A percentile compares a stretch with the other conserved stretches of the same genome.
phyloP scores from a whole-genome alignment of 2,888 invertebrate genomes.

The Rhingia rostrata region DNA sequence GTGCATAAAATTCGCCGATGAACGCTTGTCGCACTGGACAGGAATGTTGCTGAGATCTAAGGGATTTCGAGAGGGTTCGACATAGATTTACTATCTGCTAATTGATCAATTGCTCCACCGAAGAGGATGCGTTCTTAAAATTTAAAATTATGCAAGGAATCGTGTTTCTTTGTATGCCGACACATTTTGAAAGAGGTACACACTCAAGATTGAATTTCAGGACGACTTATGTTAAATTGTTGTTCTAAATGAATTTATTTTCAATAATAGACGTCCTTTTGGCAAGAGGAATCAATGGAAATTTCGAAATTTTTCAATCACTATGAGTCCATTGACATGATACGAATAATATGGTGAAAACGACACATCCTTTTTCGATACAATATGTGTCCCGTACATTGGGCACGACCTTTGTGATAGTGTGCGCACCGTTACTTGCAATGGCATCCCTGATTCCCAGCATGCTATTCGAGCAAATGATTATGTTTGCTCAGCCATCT shows the following conservation, averaged over 20 bases:
- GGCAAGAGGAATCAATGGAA: conserved; percentile 26
- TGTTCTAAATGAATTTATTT: conserved; percentile 21
- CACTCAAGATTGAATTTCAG: no score
- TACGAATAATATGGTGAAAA: conserved; percentile 18
- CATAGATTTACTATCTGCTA: conserved; percentile 68
- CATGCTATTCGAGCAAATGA: conserved; percentile 76
- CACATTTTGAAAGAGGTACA: no score
- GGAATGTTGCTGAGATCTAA: conserved; percentile 65
- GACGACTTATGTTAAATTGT: background rate
- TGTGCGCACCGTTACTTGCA: conserved; percentile 23
- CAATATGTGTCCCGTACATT: conserved; percentile 54
- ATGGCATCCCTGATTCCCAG: conserved; percentile 13
- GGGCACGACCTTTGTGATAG: conserved; percentile 24
- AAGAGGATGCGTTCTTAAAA: conserved; percentile 9
- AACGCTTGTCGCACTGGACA: conserved; percentile 63
- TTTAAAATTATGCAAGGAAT: background rate
- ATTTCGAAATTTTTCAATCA: conserved; percentile 43
- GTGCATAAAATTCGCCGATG: conserved; percentile 60
- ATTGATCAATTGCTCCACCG: conserved; percentile 64
- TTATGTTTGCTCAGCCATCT: conserved; percentile 83
- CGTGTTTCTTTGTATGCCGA: background rate
- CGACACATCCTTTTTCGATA: conserved; percentile 62
- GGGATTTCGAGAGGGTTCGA: conserved; percentile 24
- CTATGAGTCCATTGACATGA: conserved; percentile 37
- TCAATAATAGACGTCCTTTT: conserved; percentile 1